phyloP scores from a whole-genome alignment of 2,797 vertebrate genomes.

The Limosa lapponica region DNA sequence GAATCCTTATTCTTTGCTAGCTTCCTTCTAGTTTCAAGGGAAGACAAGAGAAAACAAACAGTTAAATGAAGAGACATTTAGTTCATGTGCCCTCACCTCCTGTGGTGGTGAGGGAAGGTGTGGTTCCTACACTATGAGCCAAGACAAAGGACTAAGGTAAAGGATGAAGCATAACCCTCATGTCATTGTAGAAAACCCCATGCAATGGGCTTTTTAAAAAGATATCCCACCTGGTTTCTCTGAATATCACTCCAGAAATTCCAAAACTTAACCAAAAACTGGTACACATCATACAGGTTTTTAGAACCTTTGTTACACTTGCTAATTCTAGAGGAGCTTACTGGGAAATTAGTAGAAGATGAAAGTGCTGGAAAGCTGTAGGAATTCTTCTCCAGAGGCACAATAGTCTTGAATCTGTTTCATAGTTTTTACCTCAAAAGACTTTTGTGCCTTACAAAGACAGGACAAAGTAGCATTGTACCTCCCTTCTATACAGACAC shows the following conservation, averaged over 20 bases:
- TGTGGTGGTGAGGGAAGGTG: accelerated
- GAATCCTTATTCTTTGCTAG: neutral
- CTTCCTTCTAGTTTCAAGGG: neutral
- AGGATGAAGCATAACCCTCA: neutral
- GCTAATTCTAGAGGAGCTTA: neutral
- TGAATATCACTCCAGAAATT: neutral
- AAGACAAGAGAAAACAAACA: neutral
- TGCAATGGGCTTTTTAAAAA: neutral
- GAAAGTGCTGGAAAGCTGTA: neutral
- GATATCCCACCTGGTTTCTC: neutral
- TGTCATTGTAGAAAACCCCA: neutral
- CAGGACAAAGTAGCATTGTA: neutral
- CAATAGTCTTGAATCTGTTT: neutral
- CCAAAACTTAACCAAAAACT: neutral
- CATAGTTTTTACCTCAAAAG: neutral
- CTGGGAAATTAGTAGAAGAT: neutral
- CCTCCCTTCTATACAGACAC: neutral
- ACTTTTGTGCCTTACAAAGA: neutral
- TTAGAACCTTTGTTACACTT: neutral
- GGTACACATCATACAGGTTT: neutral
- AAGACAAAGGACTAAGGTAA: neutral
- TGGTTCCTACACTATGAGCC: neutral
- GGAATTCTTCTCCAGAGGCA: neutral
- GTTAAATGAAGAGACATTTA: neutral
- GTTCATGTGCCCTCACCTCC: neutral